Evolutionary conservation across 2,113 vertebrate species (phyloP).

Genomic region (Syrmaticus mikado): DNA sequence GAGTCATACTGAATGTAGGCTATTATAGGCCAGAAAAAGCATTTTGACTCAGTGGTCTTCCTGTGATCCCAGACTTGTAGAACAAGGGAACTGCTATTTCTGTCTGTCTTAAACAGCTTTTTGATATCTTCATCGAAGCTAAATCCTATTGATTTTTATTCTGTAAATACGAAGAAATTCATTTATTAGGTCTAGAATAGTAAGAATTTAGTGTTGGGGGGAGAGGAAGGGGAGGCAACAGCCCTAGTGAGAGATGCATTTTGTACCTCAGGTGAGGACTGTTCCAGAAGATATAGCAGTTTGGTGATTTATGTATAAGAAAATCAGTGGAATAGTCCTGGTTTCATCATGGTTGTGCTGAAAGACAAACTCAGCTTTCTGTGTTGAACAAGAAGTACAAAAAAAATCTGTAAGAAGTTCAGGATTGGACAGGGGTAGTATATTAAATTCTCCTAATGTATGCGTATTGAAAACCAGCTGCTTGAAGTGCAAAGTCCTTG

Average conservation of each 20-base stretch:
- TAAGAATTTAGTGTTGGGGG: background rate
- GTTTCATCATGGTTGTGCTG: background rate
- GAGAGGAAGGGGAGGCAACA: background rate
- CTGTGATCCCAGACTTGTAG: background rate
- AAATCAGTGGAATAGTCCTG: background rate
- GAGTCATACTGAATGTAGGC: background rate
- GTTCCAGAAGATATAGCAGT: background rate
- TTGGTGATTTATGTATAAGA: background rate
- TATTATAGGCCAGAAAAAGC: background rate
- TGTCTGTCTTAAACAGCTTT: background rate
- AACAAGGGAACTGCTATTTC: background rate
- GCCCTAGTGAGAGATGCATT: background rate
- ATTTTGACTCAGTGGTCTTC: background rate
- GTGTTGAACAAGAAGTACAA: background rate
- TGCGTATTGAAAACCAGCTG: background rate
- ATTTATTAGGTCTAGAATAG: background rate
- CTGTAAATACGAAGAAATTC: background rate
- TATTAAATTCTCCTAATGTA: background rate
- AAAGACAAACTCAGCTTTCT: background rate
- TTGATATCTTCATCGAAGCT: background rate
- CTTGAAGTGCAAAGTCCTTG: background rate
- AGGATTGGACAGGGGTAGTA: background rate
- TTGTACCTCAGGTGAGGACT: background rate
- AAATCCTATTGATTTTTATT: slow-evolving; percentile 17
- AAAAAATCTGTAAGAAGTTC: background rate